Base-by-base conservation (phyloP, 2,888 invertebrate species). In the Synergus itoensis region DNA sequence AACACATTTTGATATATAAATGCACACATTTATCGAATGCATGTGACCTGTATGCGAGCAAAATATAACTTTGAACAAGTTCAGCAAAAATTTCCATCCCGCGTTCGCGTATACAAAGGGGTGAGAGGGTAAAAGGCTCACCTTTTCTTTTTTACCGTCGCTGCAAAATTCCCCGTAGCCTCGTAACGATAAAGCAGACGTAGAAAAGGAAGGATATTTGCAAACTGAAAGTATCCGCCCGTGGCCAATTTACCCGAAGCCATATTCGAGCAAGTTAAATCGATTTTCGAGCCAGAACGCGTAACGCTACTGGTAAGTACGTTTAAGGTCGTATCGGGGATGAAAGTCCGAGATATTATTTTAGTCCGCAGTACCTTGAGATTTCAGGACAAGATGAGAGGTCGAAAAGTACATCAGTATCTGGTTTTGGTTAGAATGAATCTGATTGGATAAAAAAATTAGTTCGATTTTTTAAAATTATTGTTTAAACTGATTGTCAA, bases 131-230 rank as follows among this genome's bases (percentile, higher is more conserved):
- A n/a, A 36, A 45, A 73, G 36, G 11, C 40, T 73, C 53, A 21
- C 21, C 43, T 73, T 73, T 57, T 53, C n/a, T 73, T 67, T 67
- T 67, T 73, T 53, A 73, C 73, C 36, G 36, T 57, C 53, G 36
- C 69, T 69, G 48, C 73, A 73, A 73, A 48, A 73, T 73, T 73
- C 73, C 73, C 73, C 53, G 36, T 53, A 57, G 73, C 73, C 53
- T 73, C 73, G 53, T 73, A 73, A 73, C 73, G 73, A 73, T 73
- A 73, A 73, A 73, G 53, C 73, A 73, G 73, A 53, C 73, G 53
- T 73, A 73, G 73, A 53, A 73, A 73, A 73, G 73, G 73, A 73
- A 73, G 73, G 73, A 73, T 73, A 73, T 73, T 57, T 73, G 73
- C 73, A 73, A 73, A 36, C 69, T 45, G 48, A 73, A 73, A 73